Base-by-base conservation (phyloP, 2,113 vertebrate genomes). In the Procavia capensis region DNA sequence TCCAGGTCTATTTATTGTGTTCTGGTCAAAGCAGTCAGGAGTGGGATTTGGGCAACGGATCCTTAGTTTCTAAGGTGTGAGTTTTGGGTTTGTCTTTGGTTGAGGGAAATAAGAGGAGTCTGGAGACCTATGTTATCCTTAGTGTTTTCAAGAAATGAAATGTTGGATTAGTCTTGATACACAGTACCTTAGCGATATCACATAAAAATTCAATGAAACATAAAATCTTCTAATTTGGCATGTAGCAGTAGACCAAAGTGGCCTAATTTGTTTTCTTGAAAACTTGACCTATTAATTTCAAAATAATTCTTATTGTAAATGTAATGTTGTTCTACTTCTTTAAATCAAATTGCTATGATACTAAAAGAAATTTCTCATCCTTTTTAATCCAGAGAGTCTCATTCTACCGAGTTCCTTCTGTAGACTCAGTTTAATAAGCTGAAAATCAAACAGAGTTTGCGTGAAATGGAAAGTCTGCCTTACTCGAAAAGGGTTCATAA, bases 111-210 rank as follows among this genome's bases (percentile, higher is more conserved):
- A 91, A 84, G 96, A 96, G 95, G 70, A 96, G 84, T 47, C 59
- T 41, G 41, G 84, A 94, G 96, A 94, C 75, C 85, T 85, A 59
- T 75, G 59, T 54, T 36, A 61, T 96, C 96, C 88, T 59, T 39
- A 88, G 95, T 41, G 95, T 64, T 96, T 97, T 96, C 92, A 90
- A 95, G 96, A 93, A 94, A 90, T 82, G 85, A 88, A 57, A 82
- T 79, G 41, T 88, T 88, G 90, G 88, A 97, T 96, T 93, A 92
- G 29, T 90, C 66, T 82, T 88, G 87, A 70, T 70, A 70, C 66
- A 64, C 36, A 61, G 39, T 61, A 27, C 29, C 72, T 91, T 63
- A 90, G 75, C 75, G 70, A 90, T 66, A 68, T 43, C 50, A 90
- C 66, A 66, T 54, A 92, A 93, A 80, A 87, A 87, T 95, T 89